A percentile compares a stretch with the other conserved stretches of the same genome.
These are phyloP conservation scores for Colius striatus DNA, from an alignment of 2,113 vertebrate genomes.

Conservation along the genomic window DNA sequence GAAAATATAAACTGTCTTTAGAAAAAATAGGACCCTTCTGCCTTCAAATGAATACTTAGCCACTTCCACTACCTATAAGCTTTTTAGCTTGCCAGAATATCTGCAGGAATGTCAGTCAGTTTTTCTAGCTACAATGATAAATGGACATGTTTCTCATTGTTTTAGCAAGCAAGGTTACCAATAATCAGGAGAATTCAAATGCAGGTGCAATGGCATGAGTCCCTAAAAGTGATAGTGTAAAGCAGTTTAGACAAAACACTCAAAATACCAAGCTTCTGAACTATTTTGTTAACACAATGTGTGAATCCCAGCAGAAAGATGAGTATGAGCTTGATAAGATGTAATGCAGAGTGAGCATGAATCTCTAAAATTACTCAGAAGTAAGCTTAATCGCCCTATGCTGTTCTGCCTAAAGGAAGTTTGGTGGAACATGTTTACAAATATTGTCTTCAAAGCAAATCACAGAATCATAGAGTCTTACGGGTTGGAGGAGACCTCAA, in stretches of 20 bases:
- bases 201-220: constrained; percentile 12
- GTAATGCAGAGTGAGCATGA: background rate
- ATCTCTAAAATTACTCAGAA: background rate
- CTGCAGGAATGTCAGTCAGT: background rate
- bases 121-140: background rate
- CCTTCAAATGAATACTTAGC: background rate
- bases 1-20: background rate
- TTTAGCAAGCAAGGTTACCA: constrained; percentile 14
- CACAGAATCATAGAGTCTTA: no score
- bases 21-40: background rate
- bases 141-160: constrained; percentile 15
- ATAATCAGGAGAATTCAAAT: constrained; percentile 23
- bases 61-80: background rate
- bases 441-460: background rate
- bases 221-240: background rate
- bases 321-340: background rate
- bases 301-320: background rate
- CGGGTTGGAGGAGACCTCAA: no score
- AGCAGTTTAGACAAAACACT: background rate
- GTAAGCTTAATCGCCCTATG: background rate
- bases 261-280: background rate
- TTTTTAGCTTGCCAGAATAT: constrained; percentile 30
- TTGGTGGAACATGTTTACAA: background rate
- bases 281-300: background rate
- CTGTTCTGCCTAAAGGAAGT: background rate